These are phyloP conservation scores for Metacarcinus magister DNA, from an alignment of 2,888 invertebrate genomes.

Conservation along the genomic window DNA sequence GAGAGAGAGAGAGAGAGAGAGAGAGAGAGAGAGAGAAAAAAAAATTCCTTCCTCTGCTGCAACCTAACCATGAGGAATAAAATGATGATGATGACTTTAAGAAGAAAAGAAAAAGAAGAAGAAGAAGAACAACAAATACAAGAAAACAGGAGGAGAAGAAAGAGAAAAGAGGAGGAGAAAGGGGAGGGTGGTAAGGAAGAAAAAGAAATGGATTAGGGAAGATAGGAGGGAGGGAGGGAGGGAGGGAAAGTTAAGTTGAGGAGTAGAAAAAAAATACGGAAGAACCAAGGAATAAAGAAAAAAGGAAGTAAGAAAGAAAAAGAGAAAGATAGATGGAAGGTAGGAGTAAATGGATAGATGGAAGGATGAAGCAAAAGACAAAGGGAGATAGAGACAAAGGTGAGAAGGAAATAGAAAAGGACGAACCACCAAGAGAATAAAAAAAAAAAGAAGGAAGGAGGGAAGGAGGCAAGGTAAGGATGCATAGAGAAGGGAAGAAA, in stretches of 20 bases:
- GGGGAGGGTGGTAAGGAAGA: neutral
- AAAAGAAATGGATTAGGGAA: neutral
- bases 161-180: neutral
- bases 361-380: neutral
- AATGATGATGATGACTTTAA: no score
- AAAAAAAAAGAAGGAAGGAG: neutral
- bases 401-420: neutral
- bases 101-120: neutral
- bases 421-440: neutral
- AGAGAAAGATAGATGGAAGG: neutral
- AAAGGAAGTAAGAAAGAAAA: neutral
- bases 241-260: neutral
- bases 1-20: slow-evolving; percentile 14
- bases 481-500: neutral
- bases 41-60: no score
- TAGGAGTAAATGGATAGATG: neutral
- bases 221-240: neutral
- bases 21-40: neutral
- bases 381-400: neutral
- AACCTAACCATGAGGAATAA: no score
- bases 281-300: neutral
- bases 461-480: neutral
- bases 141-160: neutral
- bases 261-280: neutral
- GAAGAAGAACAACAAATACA: neutral